Conservation (phyloP, 2,113 vertebrate genomes). For the Thamnaconus septentrionalis region DNA sequence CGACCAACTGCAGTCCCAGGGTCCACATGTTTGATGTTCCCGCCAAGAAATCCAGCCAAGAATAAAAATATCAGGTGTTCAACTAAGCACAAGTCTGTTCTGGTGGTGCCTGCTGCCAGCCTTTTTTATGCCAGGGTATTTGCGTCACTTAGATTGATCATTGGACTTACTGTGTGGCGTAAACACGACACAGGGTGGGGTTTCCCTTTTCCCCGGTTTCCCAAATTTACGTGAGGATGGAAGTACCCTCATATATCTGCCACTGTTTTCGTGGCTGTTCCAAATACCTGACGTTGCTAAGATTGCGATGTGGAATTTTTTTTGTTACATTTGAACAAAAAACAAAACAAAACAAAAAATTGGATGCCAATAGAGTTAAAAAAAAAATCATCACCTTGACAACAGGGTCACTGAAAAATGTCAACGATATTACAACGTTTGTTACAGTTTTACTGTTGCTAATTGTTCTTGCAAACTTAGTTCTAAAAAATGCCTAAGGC, state of each 20-base stretch:
- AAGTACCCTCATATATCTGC: constrained; percentile 14
- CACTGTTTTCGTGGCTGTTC: background rate
- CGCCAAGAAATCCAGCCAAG: background rate
- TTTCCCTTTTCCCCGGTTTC: constrained; percentile 14
- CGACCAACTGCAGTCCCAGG: constrained; percentile 13
- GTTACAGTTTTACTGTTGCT: no score
- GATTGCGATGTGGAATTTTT: background rate
- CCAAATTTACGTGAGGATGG: constrained; percentile 41
- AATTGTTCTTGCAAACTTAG: no score
- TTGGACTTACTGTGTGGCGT: constrained; percentile 1
- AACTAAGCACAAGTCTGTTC: background rate
- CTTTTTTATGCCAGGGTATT: constrained; percentile 39
- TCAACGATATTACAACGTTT: no score
- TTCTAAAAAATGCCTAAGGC: no score
- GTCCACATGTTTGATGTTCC: constrained; percentile 33
- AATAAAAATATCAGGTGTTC: background rate
- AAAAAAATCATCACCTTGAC: no score
- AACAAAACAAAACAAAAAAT: no score
- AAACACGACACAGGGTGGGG: constrained; percentile 20
- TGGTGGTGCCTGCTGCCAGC: background rate
- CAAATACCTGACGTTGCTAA: no score
- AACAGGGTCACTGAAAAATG: no score
- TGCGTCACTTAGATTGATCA: constrained; percentile 6
- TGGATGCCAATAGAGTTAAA: no score
- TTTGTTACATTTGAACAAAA: no score